Conservation (phyloP, 1,140 invertebrate genomes). For the Rhizoglyphus robini region DNA sequence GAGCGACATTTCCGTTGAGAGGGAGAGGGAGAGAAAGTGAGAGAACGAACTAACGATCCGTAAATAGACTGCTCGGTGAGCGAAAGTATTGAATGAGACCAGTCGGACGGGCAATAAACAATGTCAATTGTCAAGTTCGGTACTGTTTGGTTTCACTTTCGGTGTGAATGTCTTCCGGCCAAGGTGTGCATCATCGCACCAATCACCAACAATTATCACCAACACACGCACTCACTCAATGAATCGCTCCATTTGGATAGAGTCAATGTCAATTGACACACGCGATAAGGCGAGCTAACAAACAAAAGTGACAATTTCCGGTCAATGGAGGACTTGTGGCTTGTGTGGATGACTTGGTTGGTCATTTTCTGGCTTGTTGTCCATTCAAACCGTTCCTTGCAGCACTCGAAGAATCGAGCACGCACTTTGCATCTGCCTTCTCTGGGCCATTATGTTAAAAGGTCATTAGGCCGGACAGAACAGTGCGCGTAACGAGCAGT, state of each 20-base stretch:
- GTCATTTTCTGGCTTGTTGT: neutral
- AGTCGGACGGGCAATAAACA: no score
- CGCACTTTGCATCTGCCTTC: neutral
- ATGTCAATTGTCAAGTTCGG: neutral
- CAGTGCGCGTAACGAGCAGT: neutral
- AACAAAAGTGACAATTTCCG: constrained; percentile 9
- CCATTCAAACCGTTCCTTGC: neutral
- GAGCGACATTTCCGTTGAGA: no score
- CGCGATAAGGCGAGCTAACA: neutral
- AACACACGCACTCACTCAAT: neutral
- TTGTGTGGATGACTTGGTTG: neutral
- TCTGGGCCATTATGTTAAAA: neutral
- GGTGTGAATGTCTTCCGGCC: neutral
- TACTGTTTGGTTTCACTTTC: neutral
- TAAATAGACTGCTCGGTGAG: no score
- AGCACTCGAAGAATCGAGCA: neutral
- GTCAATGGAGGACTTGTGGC: constrained; percentile 6
- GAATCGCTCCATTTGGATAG: neutral
- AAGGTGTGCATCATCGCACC: neutral
- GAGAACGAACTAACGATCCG: no score
- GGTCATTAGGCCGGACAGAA: constrained; percentile 5
- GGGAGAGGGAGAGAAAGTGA: no score
- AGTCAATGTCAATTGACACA: neutral
- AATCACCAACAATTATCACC: neutral
- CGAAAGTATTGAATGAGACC: no score